A percentile compares a stretch with the other conserved stretches of the same genome.
These are phyloP conservation scores for Natator depressus DNA, from an alignment of 2,113 vertebrate genomes.

Conservation along the genomic window DNA sequence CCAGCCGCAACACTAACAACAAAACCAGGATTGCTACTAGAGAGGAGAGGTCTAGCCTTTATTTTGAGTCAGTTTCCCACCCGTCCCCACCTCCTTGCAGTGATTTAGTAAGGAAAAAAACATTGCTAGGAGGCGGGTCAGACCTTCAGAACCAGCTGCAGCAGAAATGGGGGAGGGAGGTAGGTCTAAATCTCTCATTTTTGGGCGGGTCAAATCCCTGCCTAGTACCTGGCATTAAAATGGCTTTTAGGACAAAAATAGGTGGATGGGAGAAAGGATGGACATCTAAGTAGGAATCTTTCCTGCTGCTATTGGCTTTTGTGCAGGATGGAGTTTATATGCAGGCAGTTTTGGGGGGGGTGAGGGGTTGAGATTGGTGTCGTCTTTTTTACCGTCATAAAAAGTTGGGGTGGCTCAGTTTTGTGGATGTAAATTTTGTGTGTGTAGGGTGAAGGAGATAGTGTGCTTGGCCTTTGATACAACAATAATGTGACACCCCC, in stretches of 20 bases:
- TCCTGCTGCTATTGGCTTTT: neutral
- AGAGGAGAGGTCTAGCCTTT: neutral
- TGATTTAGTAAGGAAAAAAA: constrained; percentile 12
- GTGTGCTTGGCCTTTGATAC: constrained; percentile 68
- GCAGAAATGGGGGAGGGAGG: constrained; percentile 51
- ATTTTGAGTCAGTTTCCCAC: constrained; percentile 9
- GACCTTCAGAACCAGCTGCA: constrained; percentile 63
- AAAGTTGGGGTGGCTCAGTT: constrained; percentile 52
- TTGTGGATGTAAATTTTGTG: constrained; percentile 7
- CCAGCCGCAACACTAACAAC: neutral
- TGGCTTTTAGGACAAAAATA: neutral
- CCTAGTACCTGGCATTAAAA: neutral
- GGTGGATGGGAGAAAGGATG: neutral
- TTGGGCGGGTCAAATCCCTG: neutral
- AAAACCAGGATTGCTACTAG: neutral
- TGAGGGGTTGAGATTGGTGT: constrained; percentile 56
- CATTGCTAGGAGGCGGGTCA: constrained; percentile 58
- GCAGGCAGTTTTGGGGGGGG: constrained; percentile 27
- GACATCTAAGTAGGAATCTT: neutral
- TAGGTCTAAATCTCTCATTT: constrained; percentile 10
- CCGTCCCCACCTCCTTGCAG: constrained; percentile 35
- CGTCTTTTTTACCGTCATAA: constrained; percentile 7
- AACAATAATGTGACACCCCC: constrained; percentile 44
- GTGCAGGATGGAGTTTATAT: neutral
- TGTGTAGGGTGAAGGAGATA: constrained; percentile 24